A percentile compares a stretch with the other conserved stretches of the same genome.
Conservation (phyloP, 1,140 invertebrate species). For the Sipha flava region DNA sequence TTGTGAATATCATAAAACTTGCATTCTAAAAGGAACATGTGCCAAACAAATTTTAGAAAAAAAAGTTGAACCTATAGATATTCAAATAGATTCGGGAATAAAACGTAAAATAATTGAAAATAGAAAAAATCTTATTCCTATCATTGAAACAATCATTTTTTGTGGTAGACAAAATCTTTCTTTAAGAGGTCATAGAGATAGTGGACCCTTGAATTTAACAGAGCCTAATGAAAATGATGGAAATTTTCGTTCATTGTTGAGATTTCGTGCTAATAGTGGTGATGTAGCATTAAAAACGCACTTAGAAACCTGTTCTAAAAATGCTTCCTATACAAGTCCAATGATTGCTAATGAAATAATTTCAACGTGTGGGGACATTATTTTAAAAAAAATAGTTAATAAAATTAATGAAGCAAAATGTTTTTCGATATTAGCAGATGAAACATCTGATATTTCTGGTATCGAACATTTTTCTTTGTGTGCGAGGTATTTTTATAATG, state of each 20-base stretch:
- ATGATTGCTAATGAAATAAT: constrained; percentile 4
- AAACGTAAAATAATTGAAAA: too few species aligned
- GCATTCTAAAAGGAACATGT: too few species aligned
- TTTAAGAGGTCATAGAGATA: constrained; percentile 33
- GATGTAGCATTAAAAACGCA: constrained; percentile 28
- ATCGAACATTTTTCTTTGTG: constrained; percentile 10
- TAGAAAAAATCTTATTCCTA: too few species aligned
- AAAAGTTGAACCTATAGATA: too few species aligned
- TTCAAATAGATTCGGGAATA: too few species aligned
- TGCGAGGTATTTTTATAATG: not conserved
- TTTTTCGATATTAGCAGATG: not conserved
- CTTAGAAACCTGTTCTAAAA: not conserved
- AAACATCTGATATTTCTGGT: constrained; percentile 11
- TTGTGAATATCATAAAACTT: too few species aligned
- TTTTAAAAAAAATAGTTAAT: not conserved
- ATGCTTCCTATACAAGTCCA: not conserved
- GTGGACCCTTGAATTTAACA: not conserved
- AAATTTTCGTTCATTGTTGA: constrained; percentile 37
- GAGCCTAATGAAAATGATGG: constrained; percentile 37
- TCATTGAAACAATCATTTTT: too few species aligned
- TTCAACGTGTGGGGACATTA: not conserved
- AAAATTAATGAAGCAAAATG: not conserved
- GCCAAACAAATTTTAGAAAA: too few species aligned
- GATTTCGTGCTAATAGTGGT: constrained; percentile 34
- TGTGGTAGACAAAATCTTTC: constrained; percentile 35